Evolutionary conservation across 2,888 invertebrate genomes (phyloP).

Genomic region (Noctua janthe): DNA sequence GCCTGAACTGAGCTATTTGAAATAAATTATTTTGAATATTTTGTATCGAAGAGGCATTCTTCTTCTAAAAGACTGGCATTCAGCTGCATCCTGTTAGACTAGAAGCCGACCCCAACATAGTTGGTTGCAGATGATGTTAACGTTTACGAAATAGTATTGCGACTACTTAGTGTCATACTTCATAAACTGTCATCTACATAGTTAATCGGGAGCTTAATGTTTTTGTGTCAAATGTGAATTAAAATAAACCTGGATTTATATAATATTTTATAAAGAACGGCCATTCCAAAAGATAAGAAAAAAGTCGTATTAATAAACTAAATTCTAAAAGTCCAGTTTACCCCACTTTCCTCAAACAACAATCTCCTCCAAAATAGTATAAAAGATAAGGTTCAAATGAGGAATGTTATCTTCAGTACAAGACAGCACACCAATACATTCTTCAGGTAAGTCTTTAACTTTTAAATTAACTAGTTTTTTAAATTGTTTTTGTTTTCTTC

Average conservation of each 20-base stretch:
- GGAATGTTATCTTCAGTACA: slow-evolving; percentile 6
- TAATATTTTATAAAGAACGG: background rate
- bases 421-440: background rate
- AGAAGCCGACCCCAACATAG: no score
- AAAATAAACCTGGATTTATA: background rate
- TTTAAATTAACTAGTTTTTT: background rate
- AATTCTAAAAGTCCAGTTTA: background rate
- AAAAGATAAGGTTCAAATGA: background rate
- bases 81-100: no score
- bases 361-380: background rate
- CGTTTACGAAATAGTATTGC: background rate
- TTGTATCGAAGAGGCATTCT: no score
- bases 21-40: no score
- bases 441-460: slow-evolving; percentile 11
- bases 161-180: background rate
- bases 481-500: background rate
- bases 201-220: background rate
- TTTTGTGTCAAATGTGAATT: background rate
- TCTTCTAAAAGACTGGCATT: no score
- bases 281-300: background rate
- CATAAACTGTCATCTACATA: background rate
- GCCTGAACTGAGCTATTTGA: background rate
- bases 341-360: background rate
- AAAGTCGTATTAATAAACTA: background rate
- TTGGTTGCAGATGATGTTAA: background rate